Percentiles rank a stretch among this genome's conserved stretches.
Conservation (phyloP, 2,113 vertebrate species). For the Chaetodon auriga region DNA sequence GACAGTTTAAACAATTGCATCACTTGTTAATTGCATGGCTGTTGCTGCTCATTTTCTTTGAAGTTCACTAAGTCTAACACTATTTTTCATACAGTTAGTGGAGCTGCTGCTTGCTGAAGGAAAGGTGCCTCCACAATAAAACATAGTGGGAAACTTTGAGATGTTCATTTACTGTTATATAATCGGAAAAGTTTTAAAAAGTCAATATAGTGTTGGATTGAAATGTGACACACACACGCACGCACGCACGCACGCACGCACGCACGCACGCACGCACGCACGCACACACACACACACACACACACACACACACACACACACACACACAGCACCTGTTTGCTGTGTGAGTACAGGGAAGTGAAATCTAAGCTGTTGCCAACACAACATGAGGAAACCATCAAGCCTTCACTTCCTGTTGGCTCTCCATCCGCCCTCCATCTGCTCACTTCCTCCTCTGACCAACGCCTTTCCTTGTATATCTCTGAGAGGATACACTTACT, state of each 20-base stretch:
- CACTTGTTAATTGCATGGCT: not conserved
- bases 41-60: not conserved
- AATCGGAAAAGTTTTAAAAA: not conserved
- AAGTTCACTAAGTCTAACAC: too few relatives aligned
- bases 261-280: conserved; percentile 9
- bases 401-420: conserved; percentile 72
- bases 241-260: conserved; percentile 10
- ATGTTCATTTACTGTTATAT: not conserved
- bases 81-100: not conserved
- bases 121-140: not conserved
- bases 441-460: conserved; percentile 62
- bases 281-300: conserved; percentile 23
- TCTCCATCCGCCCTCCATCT: conserved; percentile 63
- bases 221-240: not conserved
- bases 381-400: conserved; percentile 74
- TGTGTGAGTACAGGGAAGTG: conserved; percentile 52
- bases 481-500: not conserved
- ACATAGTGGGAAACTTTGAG: not conserved
- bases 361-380: conserved; percentile 61
- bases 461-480: conserved; percentile 12
- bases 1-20: not conserved
- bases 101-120: not conserved
- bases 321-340: conserved; percentile 54
- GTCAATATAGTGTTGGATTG: conserved; percentile 1
- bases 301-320: conserved; percentile 27